Conservation (phyloP, 2,797 vertebrate species). For the Knipowitschia caucasica region DNA sequence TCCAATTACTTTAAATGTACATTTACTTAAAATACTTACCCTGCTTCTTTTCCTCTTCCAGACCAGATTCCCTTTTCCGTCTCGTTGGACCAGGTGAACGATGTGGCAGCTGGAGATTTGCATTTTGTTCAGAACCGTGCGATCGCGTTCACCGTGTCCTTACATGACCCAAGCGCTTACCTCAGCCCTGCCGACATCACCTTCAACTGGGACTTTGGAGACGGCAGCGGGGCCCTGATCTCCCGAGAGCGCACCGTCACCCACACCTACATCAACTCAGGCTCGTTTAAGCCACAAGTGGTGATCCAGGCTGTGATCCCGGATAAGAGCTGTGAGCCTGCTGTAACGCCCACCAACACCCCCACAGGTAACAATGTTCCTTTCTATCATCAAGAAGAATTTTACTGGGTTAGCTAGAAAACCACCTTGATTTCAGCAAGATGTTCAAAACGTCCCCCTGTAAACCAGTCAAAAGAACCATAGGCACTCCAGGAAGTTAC, state of each 20-base stretch:
- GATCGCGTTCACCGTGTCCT: constrained; percentile 81
- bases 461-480: too few species aligned
- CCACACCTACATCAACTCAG: constrained; percentile 83
- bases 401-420: too few species aligned
- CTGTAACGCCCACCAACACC: constrained; percentile 43
- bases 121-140: constrained; percentile 85
- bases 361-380: constrained; percentile 57
- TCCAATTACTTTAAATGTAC: too few species aligned
- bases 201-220: constrained; percentile 95
- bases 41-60: too few species aligned
- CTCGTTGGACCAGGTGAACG: constrained; percentile 81
- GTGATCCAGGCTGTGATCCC: constrained; percentile 90
- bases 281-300: constrained; percentile 79
- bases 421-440: too few species aligned
- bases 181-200: constrained; percentile 83
- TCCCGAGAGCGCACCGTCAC: constrained; percentile 83
- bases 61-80: constrained; percentile 92
- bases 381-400: too few species aligned
- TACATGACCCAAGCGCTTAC: constrained; percentile 91
- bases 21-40: too few species aligned
- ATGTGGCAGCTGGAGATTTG: constrained; percentile 67
- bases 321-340: constrained; percentile 74
- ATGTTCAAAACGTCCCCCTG: too few species aligned
- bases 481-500: too few species aligned
- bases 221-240: constrained; percentile 87